Percentiles rank a stretch among this genome's conserved stretches.
These are phyloP conservation scores for Solea senegalensis DNA, from an alignment of 2,113 vertebrate genomes.

Conservation along the genomic window DNA sequence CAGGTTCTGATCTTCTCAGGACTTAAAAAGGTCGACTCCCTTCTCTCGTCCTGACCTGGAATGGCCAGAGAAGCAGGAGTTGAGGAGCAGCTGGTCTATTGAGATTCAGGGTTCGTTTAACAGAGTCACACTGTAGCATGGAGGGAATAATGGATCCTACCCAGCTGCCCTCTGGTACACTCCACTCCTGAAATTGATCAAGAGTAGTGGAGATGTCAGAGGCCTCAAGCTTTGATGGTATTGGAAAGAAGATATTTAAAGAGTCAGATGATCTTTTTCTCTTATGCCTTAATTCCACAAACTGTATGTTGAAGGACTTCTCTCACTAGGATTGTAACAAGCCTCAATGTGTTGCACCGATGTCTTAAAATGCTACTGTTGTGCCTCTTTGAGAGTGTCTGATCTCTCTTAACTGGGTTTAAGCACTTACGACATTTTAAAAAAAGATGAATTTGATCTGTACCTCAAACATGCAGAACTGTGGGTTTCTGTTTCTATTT, in stretches of 20 bases:
- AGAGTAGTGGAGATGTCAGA: background rate
- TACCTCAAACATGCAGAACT: constrained; percentile 63
- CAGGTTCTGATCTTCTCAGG: constrained; percentile 10
- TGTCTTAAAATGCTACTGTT: constrained; percentile 77
- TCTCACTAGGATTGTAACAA: constrained; percentile 26
- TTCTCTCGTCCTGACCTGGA: background rate
- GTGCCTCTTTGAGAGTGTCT: constrained; percentile 72
- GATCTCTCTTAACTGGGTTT: constrained; percentile 65
- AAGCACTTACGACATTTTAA: constrained; percentile 75
- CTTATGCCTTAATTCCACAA: constrained; percentile 51
- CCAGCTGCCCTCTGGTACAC: background rate
- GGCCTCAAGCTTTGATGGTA: constrained; percentile 18
- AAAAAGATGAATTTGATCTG: constrained; percentile 52
- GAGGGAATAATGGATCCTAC: background rate
- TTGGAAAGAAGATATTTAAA: constrained; percentile 22
- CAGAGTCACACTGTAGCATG: constrained; percentile 7
- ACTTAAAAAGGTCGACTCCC: background rate
- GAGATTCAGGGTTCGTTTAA: constrained; percentile 6
- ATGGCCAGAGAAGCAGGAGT: background rate
- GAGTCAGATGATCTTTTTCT: constrained; percentile 7
- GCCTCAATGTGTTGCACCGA: constrained; percentile 61
- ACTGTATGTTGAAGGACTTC: constrained; percentile 40
- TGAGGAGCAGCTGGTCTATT: constrained; percentile 3
- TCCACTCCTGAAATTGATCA: constrained; percentile 3
- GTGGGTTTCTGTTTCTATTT: constrained; percentile 54